phyloP scores from a whole-genome alignment of 1,140 invertebrate species.

The Drosophila arizonae region DNA sequence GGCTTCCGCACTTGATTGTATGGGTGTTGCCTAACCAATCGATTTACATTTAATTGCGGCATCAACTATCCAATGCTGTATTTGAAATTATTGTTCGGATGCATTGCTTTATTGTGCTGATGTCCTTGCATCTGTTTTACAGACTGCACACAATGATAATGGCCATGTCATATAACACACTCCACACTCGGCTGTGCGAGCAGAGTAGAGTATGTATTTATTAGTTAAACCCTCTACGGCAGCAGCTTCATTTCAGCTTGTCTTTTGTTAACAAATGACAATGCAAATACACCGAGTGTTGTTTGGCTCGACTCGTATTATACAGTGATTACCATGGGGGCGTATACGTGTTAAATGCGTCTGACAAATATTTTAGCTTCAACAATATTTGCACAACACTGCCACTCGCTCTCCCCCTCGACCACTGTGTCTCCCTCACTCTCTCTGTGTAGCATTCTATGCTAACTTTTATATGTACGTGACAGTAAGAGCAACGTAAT shows the following conservation, averaged over 20 bases:
- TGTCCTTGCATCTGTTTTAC: slow-evolving; percentile 17
- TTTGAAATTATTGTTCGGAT: slow-evolving; percentile 47
- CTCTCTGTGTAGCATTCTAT: not conserved
- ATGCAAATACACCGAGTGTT: slow-evolving; percentile 67
- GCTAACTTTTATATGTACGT: slow-evolving; percentile 58
- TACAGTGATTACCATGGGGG: slow-evolving; percentile 77
- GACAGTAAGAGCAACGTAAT: slow-evolving; percentile 54
- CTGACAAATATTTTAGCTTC: slow-evolving; percentile 67
- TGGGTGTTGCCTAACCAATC: slow-evolving; percentile 20
- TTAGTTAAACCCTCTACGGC: slow-evolving; percentile 68
- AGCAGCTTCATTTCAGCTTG: slow-evolving; percentile 52
- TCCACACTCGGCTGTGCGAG: slow-evolving; percentile 6
- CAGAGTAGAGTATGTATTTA: slow-evolving; percentile 54
- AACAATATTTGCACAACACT: slow-evolving; percentile 62
- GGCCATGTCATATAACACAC: slow-evolving; percentile 36
- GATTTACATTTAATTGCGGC: slow-evolving; percentile 53
- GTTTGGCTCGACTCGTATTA: slow-evolving; percentile 62
- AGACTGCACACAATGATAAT: slow-evolving; percentile 26
- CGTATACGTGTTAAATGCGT: slow-evolving; percentile 77
- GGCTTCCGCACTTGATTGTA: slow-evolving; percentile 13
- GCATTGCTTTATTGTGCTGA: slow-evolving; percentile 32
- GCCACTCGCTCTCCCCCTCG: slow-evolving; percentile 4
- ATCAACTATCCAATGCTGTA: slow-evolving; percentile 42
- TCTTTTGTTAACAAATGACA: slow-evolving; percentile 77
- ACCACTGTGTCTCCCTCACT: not conserved